phyloP scores from a whole-genome alignment of 1,140 invertebrate genomes.

The Penaeus vannamei region DNA sequence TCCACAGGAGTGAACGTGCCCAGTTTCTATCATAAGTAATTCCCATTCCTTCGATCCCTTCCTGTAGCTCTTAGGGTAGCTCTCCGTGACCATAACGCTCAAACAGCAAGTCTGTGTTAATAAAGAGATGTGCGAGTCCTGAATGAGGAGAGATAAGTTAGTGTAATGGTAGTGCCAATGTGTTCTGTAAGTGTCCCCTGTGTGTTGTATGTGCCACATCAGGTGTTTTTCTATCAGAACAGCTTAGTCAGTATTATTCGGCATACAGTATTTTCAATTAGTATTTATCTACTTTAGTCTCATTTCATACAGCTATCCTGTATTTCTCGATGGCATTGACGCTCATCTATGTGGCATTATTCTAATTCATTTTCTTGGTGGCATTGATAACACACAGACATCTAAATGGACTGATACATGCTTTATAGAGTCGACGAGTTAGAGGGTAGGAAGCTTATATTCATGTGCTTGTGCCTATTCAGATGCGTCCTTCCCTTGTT shows the following conservation, averaged over 20 bases:
- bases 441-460: too few species aligned
- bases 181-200: neutral
- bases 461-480: too few species aligned
- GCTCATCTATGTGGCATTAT: too few species aligned
- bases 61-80: neutral
- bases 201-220: neutral
- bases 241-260: slow-evolving; percentile 25
- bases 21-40: slow-evolving; percentile 18
- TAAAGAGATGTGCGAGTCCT: neutral
- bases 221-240: neutral
- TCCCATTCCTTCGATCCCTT: slow-evolving; percentile 33
- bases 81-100: slow-evolving; percentile 43
- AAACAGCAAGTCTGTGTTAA: slow-evolving; percentile 61
- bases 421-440: too few species aligned
- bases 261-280: neutral
- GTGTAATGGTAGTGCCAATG: slow-evolving; percentile 18
- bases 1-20: neutral
- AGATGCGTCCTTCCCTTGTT: too few species aligned
- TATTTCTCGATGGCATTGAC: too few species aligned
- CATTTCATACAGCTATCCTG: too few species aligned
- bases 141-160: neutral
- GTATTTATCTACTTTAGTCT: neutral
- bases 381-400: too few species aligned
- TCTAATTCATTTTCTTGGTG: too few species aligned
- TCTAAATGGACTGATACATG: too few species aligned